These are phyloP conservation scores for Trachelus troglodyta DNA, from an alignment of 2,888 invertebrate species.

Conservation along the genomic window DNA sequence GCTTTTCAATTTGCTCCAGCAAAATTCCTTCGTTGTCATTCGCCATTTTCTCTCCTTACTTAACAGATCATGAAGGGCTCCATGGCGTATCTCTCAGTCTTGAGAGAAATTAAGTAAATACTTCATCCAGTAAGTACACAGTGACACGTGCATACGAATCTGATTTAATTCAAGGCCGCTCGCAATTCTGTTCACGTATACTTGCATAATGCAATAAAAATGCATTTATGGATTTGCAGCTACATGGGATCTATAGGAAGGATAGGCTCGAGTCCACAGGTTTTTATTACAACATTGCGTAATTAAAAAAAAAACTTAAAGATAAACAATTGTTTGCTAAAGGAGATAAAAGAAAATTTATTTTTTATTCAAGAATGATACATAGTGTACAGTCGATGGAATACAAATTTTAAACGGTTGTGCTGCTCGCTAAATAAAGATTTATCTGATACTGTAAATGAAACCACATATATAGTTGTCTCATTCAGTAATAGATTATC, in stretches of 20 bases:
- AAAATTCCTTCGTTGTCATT: not conserved
- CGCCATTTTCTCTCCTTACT: not conserved
- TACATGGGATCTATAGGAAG: not conserved
- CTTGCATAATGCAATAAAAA: not conserved
- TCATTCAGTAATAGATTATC: constrained; percentile 1
- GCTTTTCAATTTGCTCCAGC: not conserved
- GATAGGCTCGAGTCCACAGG: not conserved
- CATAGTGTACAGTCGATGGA: constrained; percentile 52
- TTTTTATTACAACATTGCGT: not conserved
- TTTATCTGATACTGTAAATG: constrained; percentile 16
- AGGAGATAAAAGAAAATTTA: constrained; percentile 59
- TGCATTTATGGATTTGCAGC: not conserved
- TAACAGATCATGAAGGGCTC: constrained; percentile 37
- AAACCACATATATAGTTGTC: constrained; percentile 12
- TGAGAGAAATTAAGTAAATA: constrained; percentile 25
- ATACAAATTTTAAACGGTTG: constrained; percentile 41
- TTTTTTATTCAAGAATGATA: constrained; percentile 60
- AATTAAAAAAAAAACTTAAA: not conserved
- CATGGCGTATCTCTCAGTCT: constrained; percentile 36
- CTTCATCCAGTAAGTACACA: not conserved
- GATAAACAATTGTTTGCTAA: constrained; percentile 33
- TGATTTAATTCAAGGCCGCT: not conserved
- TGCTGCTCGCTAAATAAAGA: constrained; percentile 31
- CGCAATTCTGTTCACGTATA: too few relatives aligned
- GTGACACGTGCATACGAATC: not conserved